Evolutionary conservation across 2,113 vertebrate species (phyloP).

Genomic region (Plestiodon gilberti): DNA sequence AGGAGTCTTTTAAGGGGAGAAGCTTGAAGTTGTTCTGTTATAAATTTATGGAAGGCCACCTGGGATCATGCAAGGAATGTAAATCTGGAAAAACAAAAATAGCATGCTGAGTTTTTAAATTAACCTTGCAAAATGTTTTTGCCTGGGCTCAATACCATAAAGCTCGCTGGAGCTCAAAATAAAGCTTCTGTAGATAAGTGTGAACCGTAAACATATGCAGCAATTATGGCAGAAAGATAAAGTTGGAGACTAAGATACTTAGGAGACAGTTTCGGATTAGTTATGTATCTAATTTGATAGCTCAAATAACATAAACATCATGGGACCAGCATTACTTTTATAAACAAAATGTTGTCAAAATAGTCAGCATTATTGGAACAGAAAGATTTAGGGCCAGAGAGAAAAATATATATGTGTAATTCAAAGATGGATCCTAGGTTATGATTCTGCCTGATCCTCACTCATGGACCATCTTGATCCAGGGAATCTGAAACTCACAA

Average conservation of each 20-base stretch:
- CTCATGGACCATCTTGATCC: neutral
- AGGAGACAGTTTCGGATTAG: neutral
- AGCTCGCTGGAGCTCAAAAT: conserved; percentile 8
- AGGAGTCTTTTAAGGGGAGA: neutral
- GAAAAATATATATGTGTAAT: neutral
- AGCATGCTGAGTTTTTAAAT: conserved; percentile 57
- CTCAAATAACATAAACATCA: neutral
- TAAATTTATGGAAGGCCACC: conserved; percentile 42
- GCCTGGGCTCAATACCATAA: conserved; percentile 28
- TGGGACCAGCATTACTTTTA: neutral
- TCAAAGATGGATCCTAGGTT: neutral
- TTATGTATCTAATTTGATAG: conserved; percentile 8
- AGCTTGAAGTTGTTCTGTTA: conserved; percentile 40
- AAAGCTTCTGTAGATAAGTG: conserved; percentile 22
- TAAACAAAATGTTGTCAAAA: neutral
- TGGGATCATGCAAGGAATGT: conserved; percentile 35
- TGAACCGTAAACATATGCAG: conserved; percentile 25
- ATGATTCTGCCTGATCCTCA: neutral
- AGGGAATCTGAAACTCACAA: neutral
- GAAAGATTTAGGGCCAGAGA: neutral
- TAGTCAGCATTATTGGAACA: neutral
- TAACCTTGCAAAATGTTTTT: conserved; percentile 55
- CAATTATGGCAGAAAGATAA: neutral
- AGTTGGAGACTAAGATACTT: neutral
- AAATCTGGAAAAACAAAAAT: conserved; percentile 37